Evolutionary conservation across 1,140 invertebrate species (phyloP), one percentile per base, ranked within the genome.

Genomic region (Papilio xuthus): DNA sequence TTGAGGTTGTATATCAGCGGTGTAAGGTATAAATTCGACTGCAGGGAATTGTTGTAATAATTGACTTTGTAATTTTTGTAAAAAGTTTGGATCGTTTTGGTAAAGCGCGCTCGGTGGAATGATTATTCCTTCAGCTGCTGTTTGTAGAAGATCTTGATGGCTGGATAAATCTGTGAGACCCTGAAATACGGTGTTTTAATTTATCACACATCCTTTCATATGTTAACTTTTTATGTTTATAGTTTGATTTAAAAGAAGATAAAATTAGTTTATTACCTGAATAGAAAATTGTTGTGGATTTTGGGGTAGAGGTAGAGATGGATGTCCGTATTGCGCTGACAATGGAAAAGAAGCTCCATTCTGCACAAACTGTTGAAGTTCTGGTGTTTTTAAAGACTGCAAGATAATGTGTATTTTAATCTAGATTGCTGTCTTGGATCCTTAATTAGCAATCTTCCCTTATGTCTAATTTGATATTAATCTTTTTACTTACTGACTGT

Each of bases 301-400:
- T 72, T 95, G 94, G 23, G 94, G 87, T 63, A 84, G n/a, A 1
- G 84, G 72, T 9, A 83, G 79, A 8, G 84, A 78, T n/a, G 86
- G 81, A 20, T 90, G 67, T 4, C 85, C 86, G 70, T 93, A 95
- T 41, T 94, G 93, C 0, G 93, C 88, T 2, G 89, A 86, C 9
- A 95, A 82, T 81, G 95, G 94, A 32, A 94, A 89, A 0, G 94
- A 93, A 72, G 94, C 92, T 20, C 92, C 93, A 78, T 95, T 95
- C 41, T 95, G 94, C 9, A 96, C 81, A 3, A 96, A 84, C 37
- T 94, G 92, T 81, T 95, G 95, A 2, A 96, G 83, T 79, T 96
- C 95, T 26, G 94, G 93, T 4, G 94, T 91, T 20, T 94, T 94
- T 18, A 96, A 80, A 2, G 94, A 82, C 91, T 93, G 83, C 79